Evolutionary conservation across 2,797 vertebrate species (phyloP).

Genomic region (Brachymystax lenok): DNA sequence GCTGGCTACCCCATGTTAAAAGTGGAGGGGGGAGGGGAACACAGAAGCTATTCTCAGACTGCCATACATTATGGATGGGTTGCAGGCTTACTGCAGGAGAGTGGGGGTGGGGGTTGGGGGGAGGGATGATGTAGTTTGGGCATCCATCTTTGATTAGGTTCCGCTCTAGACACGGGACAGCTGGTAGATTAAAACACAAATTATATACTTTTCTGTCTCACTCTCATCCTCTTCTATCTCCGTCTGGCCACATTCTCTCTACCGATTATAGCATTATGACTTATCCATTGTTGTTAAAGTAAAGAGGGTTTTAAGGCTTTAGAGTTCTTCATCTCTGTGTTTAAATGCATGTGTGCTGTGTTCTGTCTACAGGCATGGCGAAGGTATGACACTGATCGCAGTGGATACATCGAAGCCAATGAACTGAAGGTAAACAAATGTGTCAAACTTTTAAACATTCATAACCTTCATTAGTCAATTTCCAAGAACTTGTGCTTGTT

Average conservation of each 20-base stretch:
- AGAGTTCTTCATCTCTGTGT: not conserved
- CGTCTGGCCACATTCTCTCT: not conserved
- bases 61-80: constrained; percentile 76
- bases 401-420: constrained; percentile 96
- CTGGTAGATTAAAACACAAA: constrained; percentile 38
- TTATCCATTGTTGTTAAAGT: too few relatives aligned
- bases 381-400: constrained; percentile 93
- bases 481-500: not conserved
- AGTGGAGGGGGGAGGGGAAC: constrained; percentile 7
- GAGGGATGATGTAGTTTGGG: constrained; percentile 44
- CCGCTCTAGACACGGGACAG: constrained; percentile 16
- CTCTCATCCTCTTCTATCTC: not conserved
- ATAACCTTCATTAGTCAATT: not conserved
- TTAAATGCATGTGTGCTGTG: not conserved
- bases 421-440: constrained; percentile 88
- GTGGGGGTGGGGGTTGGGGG: constrained; percentile 23
- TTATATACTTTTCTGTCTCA: constrained; percentile 17
- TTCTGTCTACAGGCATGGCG: constrained; percentile 85
- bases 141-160: constrained; percentile 65
- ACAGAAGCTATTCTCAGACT: constrained; percentile 68
- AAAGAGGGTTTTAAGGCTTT: too few relatives aligned
- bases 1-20: constrained; percentile 49
- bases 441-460: not conserved
- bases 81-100: constrained; percentile 55
- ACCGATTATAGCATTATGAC: not conserved